These are phyloP conservation scores for Cinclus mexicanus DNA, from an alignment of 2,113 vertebrate genomes.

Conservation along the genomic window DNA sequence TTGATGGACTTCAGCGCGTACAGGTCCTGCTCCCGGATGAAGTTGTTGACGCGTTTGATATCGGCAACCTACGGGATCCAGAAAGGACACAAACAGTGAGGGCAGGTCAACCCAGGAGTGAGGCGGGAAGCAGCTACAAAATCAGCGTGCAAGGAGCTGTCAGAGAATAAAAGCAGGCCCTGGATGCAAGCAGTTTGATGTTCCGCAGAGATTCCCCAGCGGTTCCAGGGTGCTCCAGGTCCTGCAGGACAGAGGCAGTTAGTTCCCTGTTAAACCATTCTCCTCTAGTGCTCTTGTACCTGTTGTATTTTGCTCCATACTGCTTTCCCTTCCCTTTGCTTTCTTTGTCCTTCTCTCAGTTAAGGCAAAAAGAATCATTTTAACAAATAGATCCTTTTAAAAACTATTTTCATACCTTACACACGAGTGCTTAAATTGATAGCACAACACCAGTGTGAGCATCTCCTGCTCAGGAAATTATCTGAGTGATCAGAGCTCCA, in stretches of 20 bases:
- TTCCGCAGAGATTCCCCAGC: neutral
- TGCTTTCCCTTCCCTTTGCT: neutral
- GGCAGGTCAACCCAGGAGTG: fast-evolving
- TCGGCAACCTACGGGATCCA: slow-evolving; percentile 85
- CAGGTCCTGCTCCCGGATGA: slow-evolving; percentile 92
- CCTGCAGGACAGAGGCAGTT: neutral
- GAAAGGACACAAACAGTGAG: neutral
- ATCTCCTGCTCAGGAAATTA: neutral
- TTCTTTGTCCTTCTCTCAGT: neutral
- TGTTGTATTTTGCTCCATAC: neutral
- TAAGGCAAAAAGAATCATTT: neutral
- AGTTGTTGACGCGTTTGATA: slow-evolving; percentile 92
- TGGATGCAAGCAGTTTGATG: neutral
- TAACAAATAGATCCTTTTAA: neutral
- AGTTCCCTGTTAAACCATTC: neutral
- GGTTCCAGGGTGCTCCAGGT: neutral
- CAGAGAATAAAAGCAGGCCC: neutral
- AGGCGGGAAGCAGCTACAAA: neutral
- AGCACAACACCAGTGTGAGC: neutral
- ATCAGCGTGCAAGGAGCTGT: fast-evolving
- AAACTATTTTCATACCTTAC: neutral
- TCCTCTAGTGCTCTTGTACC: neutral
- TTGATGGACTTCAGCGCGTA: slow-evolving; percentile 90
- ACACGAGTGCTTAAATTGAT: neutral
- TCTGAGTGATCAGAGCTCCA: neutral